phyloP scores from a whole-genome alignment of 2,113 vertebrate species.

The Caranx melampygus region DNA sequence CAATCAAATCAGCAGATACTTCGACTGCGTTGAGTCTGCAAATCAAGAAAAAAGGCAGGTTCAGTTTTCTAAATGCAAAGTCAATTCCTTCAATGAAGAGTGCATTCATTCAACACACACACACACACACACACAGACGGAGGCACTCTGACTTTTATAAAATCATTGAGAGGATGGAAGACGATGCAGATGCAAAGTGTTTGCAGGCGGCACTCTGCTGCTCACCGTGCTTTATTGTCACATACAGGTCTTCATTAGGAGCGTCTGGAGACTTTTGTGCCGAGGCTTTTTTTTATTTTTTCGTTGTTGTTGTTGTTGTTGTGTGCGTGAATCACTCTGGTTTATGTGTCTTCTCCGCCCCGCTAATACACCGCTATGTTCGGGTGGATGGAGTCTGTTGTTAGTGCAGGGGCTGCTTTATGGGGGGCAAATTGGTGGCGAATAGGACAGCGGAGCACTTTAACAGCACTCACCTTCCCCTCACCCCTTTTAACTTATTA shows the following conservation, averaged over 20 bases:
- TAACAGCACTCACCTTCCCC: constrained; percentile 78
- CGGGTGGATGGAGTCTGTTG: constrained; percentile 70
- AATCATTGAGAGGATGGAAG: constrained; percentile 53
- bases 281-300: constrained; percentile 72
- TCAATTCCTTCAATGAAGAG: constrained; percentile 55
- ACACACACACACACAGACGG: constrained; percentile 32
- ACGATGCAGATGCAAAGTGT: constrained; percentile 71
- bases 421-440: constrained; percentile 79
- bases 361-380: constrained; percentile 79
- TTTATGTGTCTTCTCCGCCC: constrained; percentile 83
- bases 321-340: constrained; percentile 80
- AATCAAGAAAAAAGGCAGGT: constrained; percentile 25
- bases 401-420: constrained; percentile 78
- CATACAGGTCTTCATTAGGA: constrained; percentile 83
- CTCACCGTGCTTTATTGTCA: constrained; percentile 70
- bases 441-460: constrained; percentile 81
- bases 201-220: constrained; percentile 48
- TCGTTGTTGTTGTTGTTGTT: not conserved
- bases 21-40: not conserved
- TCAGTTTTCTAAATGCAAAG: constrained; percentile 39
- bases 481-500: constrained; percentile 84
- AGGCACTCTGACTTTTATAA: constrained; percentile 62
- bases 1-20: not conserved
- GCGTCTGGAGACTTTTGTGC: constrained; percentile 66
- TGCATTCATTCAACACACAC: constrained; percentile 23